A percentile compares a stretch with the other conserved stretches of the same genome.
These are phyloP conservation scores for Agrotis clavis DNA, from an alignment of 2,888 invertebrate species.

Conservation along the genomic window DNA sequence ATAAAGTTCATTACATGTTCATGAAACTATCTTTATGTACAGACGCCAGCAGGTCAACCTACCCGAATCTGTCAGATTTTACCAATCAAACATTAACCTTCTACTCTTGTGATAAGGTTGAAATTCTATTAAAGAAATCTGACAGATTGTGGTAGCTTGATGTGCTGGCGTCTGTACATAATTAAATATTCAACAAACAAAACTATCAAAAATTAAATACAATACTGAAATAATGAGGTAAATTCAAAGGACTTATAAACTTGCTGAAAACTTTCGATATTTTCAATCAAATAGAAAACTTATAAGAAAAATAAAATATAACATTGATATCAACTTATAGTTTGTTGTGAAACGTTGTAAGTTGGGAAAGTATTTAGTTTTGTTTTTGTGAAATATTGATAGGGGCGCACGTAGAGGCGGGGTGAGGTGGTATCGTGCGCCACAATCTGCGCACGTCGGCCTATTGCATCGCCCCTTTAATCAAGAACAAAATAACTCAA, in stretches of 20 bases:
- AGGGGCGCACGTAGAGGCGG: constrained; percentile 48
- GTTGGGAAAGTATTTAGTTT: constrained; percentile 35
- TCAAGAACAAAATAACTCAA: no score
- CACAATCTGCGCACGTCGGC: constrained; percentile 73
- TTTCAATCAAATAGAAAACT: constrained; percentile 24
- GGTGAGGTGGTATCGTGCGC: constrained; percentile 63
- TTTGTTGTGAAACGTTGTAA: constrained; percentile 35
- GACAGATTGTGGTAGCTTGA: no score
- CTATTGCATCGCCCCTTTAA: constrained; percentile 57
- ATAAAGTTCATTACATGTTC: no score
- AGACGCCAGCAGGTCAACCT: no score
- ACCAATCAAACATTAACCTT: no score
- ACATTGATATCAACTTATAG: constrained; percentile 41
- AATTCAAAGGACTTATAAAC: not conserved
- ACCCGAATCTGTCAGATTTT: no score
- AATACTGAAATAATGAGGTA: constrained; percentile 6
- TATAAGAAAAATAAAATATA: constrained; percentile 24
- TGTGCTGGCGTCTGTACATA: no score
- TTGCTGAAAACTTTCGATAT: not conserved
- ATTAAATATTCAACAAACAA: constrained; percentile 7
- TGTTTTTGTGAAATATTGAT: constrained; percentile 50
- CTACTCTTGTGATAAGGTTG: no score
- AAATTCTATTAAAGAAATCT: no score
- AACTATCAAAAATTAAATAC: not conserved
- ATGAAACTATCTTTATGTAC: no score